A percentile compares a stretch with the other conserved stretches of the same genome.
These are phyloP conservation scores for Mythimna impura DNA, from an alignment of 2,888 invertebrate species.

Conservation along the genomic window DNA sequence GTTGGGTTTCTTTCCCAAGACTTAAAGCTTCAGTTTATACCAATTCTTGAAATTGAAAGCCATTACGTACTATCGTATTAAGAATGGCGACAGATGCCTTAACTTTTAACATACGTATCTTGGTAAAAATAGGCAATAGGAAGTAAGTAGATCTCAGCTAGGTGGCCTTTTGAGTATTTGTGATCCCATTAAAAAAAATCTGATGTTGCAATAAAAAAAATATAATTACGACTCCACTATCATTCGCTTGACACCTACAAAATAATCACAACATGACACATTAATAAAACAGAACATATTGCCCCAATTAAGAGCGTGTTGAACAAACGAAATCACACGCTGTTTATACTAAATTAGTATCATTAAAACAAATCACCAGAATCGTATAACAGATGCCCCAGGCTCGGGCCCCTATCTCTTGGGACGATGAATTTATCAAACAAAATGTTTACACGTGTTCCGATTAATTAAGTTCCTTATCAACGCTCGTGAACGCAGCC, in stretches of 20 bases:
- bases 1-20: conserved; percentile 9
- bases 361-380: conserved; percentile 84
- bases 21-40: background rate
- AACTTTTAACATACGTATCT: background rate
- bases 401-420: conserved; percentile 69
- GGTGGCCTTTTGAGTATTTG: background rate
- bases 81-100: background rate
- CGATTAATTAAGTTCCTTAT: conserved; percentile 85
- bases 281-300: conserved; percentile 72
- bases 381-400: conserved; percentile 77
- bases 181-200: background rate
- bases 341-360: conserved; percentile 81
- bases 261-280: conserved; percentile 51
- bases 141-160: background rate
- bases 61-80: background rate
- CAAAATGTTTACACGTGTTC: conserved; percentile 86
- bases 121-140: background rate
- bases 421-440: conserved; percentile 81
- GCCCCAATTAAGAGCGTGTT: conserved; percentile 77
- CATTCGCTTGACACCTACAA: conserved; percentile 25
- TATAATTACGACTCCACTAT: conserved; percentile 8
- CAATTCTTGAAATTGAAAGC: conserved; percentile 11
- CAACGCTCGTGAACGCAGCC: conserved; percentile 77
- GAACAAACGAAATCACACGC: conserved; percentile 76
- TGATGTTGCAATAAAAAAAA: background rate